Evolutionary conservation across 2,888 invertebrate genomes (phyloP), one percentile per base, ranked within the genome.

Genomic region (Andrena bicolor): DNA sequence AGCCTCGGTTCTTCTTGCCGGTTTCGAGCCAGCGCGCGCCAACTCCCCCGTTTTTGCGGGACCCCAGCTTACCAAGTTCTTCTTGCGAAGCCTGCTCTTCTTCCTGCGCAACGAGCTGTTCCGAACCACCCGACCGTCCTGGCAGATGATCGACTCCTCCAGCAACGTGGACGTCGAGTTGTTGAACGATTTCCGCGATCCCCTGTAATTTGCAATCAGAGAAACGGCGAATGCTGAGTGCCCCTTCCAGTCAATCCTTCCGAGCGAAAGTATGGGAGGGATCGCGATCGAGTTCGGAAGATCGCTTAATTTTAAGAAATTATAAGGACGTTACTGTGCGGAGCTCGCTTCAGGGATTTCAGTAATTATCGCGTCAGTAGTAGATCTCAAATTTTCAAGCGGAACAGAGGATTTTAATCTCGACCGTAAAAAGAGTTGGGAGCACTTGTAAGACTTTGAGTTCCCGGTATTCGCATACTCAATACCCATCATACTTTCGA

Each of bases 141-240:
- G 90, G 60, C 91, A 91, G 72, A 90, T 91, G 51, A 92, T 90
- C 70, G 93, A 92, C 86, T 94, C 94, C 85, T 94, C 95, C 90
- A 95, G 94, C 74, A 95, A 94, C 35, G 95, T 95, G 20, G 95
- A 95, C 64, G 95, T 95, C 7, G 95, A 95, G 79, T 93, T 93
- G 76, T 93, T 92, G 86, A 94, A 93, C 23, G 92, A 91, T 61
- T 89, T 91, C 75, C 90, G 88, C 58, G 93, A 92, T 74, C 89
- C 92, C 77, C 94, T 93, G 88, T 20, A 61, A 61, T 20, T 20
- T 32, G 1, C 8, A 61, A 32, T 23, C 20, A 10, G 10, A 35
- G 35, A 61, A 61, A 61, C 32, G 32, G 20, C 2, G 20, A 61
- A 26, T 23, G 56, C 1, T 56, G 10, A 41, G 16, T 41, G 41